Evolutionary conservation across 1,140 invertebrate species (phyloP).

Genomic region (Aphelenchoides besseyi): DNA sequence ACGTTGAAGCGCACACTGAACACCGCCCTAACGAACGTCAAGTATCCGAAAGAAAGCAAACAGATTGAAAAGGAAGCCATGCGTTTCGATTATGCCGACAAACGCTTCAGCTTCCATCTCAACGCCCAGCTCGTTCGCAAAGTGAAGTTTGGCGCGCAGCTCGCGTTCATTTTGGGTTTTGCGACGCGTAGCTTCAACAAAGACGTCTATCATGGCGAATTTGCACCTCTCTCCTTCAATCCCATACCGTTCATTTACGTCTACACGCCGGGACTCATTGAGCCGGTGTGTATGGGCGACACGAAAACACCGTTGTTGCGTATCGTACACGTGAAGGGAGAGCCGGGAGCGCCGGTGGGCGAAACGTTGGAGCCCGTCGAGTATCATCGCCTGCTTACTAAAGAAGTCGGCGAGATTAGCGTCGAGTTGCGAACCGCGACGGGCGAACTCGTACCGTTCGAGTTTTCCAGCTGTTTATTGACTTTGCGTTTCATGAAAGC

Average conservation of each 20-base stretch:
- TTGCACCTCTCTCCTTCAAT: background rate
- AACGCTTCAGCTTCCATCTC: background rate
- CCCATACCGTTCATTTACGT: conserved; percentile 20
- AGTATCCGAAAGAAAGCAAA: background rate
- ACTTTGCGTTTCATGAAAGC: background rate
- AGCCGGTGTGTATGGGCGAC: conserved; percentile 29
- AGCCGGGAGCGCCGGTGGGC: conserved; percentile 7
- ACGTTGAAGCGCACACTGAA: no score
- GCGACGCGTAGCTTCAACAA: background rate
- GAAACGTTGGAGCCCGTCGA: conserved; percentile 13
- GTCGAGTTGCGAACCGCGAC: conserved; percentile 24
- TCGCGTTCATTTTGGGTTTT: background rate
- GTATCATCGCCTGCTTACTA: conserved; percentile 24
- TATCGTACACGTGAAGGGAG: conserved; percentile 25
- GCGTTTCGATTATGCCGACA: background rate
- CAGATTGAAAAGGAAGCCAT: background rate
- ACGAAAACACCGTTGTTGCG: conserved; percentile 26
- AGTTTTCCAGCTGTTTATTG: background rate
- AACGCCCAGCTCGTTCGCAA: no score
- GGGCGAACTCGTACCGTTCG: background rate
- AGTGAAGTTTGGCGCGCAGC: background rate
- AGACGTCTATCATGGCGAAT: background rate
- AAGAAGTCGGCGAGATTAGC: conserved; percentile 26
- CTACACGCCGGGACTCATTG: conserved; percentile 32
- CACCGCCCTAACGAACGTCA: no score